These are phyloP conservation scores for Callyntrura sp. DNA, from an alignment of 2,888 invertebrate species.

Conservation along the genomic window DNA sequence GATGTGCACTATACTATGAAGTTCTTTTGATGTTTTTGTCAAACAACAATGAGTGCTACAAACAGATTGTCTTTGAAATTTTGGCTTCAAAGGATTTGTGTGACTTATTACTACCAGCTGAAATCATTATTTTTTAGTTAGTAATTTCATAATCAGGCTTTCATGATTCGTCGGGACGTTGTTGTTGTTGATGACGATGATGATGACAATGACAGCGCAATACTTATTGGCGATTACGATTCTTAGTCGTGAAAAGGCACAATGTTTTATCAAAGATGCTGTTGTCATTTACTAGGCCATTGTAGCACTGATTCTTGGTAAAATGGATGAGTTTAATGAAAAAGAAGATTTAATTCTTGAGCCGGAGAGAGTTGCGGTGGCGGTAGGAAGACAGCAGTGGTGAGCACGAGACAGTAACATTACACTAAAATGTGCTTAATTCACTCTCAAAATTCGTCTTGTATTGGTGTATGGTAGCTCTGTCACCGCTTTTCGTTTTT, in stretches of 20 bases:
- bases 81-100: conserved; percentile 4
- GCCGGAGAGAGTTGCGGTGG: not conserved
- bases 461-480: too few species aligned
- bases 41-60: not conserved
- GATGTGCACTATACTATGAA: not conserved
- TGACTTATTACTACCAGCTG: conserved; percentile 27
- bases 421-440: too few species aligned
- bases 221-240: conserved; percentile 10
- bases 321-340: not conserved
- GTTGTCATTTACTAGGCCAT: conserved; percentile 34
- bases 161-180: conserved; percentile 9
- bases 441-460: too few species aligned
- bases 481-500: too few species aligned
- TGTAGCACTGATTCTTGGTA: not conserved
- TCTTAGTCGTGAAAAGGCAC: not conserved
- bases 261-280: not conserved
- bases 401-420: not conserved
- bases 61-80: conserved; percentile 33
- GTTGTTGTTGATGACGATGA: conserved; percentile 7
- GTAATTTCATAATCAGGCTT: conserved; percentile 28
- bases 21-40: conserved; percentile 28
- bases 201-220: conserved; percentile 18
- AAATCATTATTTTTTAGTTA: conserved; percentile 21
- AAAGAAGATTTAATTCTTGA: conserved; percentile 4
- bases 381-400: not conserved